These are phyloP conservation scores for Lipotes vexillifer DNA, from an alignment of 2,113 vertebrate species.

Conservation along the genomic window DNA sequence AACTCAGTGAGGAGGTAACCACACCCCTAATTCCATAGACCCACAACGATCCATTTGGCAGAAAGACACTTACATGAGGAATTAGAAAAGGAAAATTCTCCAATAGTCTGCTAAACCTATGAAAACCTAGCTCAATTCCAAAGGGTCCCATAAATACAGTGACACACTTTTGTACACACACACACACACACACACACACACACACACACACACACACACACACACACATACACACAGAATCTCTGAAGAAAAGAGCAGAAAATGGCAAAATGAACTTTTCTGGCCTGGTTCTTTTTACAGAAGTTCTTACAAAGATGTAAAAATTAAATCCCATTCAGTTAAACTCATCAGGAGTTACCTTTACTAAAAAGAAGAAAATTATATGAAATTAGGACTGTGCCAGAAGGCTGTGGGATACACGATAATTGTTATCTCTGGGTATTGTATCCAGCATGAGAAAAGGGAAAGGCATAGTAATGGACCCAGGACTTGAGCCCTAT, in stretches of 20 bases:
- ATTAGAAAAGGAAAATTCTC: slow-evolving; percentile 18
- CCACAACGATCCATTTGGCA: slow-evolving; percentile 38
- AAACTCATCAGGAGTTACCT: neutral
- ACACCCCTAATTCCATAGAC: slow-evolving; percentile 56
- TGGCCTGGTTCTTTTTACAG: neutral
- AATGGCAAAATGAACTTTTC: neutral
- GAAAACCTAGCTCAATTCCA: slow-evolving; percentile 17
- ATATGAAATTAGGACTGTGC: neutral
- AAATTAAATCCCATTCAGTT: neutral
- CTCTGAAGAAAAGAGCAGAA: neutral
- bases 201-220: neutral
- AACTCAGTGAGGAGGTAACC: slow-evolving; percentile 46
- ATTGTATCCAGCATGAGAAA: neutral
- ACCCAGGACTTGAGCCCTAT: neutral
- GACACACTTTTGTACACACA: neutral
- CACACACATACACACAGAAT: no score
- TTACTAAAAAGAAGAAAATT: slow-evolving; percentile 1
- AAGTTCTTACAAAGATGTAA: neutral
- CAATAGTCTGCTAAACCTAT: neutral
- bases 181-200: neutral
- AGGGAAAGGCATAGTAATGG: neutral
- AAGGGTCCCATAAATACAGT: neutral
- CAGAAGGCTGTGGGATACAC: neutral
- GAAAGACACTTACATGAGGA: slow-evolving; percentile 27
- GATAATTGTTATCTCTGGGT: neutral